phyloP scores from a whole-genome alignment of 1,140 invertebrate species.

The Lucilia sericata region DNA sequence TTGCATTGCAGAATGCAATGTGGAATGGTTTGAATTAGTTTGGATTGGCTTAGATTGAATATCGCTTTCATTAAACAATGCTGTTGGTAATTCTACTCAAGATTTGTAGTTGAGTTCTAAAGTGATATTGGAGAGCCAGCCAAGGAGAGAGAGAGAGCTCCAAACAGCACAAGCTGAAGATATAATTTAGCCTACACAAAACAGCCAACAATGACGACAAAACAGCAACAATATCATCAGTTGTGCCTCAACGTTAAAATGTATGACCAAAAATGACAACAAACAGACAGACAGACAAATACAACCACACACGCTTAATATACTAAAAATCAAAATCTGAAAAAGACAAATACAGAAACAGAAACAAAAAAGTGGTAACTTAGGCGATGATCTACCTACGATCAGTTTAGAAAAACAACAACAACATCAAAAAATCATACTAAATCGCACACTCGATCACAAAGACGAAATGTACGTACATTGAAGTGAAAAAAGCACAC shows the following conservation, averaged over 20 bases:
- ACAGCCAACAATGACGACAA: constrained; percentile 12
- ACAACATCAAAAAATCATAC: constrained; percentile 27
- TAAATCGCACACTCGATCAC: constrained; percentile 30
- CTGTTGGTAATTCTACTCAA: not conserved
- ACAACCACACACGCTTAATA: constrained; percentile 32
- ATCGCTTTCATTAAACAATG: not conserved
- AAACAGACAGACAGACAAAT: not conserved
- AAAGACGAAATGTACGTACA: constrained; percentile 19
- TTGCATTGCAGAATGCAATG: not conserved
- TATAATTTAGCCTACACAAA: constrained; percentile 23
- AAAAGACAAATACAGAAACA: not conserved
- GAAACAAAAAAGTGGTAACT: constrained; percentile 25
- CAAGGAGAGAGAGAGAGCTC: not conserved
- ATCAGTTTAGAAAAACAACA: constrained; percentile 34
- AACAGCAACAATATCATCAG: not conserved
- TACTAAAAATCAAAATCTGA: not conserved
- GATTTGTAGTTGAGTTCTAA: not conserved
- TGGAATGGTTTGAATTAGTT: not conserved
- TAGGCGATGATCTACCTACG: constrained; percentile 49
- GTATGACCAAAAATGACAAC: constrained; percentile 42
- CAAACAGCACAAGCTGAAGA: not conserved
- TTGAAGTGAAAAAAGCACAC: not conserved
- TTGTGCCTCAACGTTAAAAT: constrained; percentile 26
- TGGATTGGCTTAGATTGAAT: not conserved
- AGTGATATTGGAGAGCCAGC: not conserved